phyloP scores from a whole-genome alignment of 1,140 invertebrate species.

The Drosophila carrolli region DNA sequence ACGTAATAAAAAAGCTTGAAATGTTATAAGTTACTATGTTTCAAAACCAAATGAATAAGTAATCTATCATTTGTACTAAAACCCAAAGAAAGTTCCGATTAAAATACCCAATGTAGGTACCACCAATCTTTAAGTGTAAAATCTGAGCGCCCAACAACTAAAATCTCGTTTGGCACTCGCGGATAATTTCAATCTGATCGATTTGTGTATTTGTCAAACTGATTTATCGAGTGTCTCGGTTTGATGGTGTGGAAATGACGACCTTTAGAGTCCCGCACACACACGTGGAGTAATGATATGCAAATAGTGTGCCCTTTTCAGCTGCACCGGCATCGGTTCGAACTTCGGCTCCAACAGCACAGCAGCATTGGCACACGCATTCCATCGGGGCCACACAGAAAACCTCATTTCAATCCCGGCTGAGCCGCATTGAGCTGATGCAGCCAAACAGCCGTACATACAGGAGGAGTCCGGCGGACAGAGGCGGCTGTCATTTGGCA shows the following conservation, averaged over 20 bases:
- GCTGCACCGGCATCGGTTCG: conserved; percentile 26
- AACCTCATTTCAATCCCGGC: conserved; percentile 76
- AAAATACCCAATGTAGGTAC: too few relatives aligned
- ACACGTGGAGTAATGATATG: conserved; percentile 68
- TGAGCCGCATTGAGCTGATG: conserved; percentile 70
- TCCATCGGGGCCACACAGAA: conserved; percentile 31
- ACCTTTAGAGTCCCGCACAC: conserved; percentile 24
- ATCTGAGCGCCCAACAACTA: conserved; percentile 4
- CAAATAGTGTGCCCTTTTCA: conserved; percentile 77
- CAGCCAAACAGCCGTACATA: conserved; percentile 51
- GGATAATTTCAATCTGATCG: conserved; percentile 64
- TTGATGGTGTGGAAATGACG: conserved; percentile 73
- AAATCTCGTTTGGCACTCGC: conserved; percentile 29
- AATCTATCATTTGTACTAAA: too few relatives aligned
- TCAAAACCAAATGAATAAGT: too few relatives aligned
- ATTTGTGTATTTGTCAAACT: conserved; percentile 78
- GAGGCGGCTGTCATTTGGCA: conserved; percentile 27
- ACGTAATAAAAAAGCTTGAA: too few relatives aligned
- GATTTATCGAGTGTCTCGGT: conserved; percentile 74
- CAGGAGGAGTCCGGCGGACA: conserved; percentile 18
- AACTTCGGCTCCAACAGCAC: neutral
- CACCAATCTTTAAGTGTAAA: conserved; percentile 6
- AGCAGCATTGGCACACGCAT: conserved; percentile 24
- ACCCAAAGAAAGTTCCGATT: too few relatives aligned
- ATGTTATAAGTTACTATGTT: too few relatives aligned